phyloP scores from a whole-genome alignment of 92 coral and sea anemone species.

The Galaxea fascicularis region DNA sequence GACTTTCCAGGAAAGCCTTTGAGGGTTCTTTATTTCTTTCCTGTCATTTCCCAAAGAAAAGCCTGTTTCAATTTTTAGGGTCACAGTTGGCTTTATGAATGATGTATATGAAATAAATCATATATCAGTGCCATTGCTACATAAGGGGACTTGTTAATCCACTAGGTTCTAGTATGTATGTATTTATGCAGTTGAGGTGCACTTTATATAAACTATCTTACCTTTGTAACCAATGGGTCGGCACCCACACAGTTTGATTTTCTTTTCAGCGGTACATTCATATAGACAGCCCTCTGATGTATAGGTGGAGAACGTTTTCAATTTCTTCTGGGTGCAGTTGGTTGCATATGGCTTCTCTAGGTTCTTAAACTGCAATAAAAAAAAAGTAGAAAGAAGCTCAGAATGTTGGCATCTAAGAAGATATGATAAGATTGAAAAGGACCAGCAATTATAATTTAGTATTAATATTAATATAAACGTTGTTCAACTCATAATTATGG shows the following conservation, averaged over 20 bases:
- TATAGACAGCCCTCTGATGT: constrained; percentile 39
- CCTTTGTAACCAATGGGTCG: constrained; percentile 29
- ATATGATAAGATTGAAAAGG: no score
- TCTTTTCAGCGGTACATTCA: constrained; percentile 34
- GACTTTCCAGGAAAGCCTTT: no score
- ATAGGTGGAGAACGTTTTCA: constrained; percentile 30
- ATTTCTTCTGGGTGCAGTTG: constrained; percentile 13
- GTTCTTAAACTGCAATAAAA: constrained; percentile 25
- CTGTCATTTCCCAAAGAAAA: no score
- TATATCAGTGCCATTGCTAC: no score
- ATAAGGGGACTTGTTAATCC: no score
- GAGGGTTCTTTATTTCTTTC: no score
- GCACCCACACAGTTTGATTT: constrained; percentile 16
- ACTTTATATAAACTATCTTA: background rate
- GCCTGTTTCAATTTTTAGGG: no score
- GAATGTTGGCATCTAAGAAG: background rate
- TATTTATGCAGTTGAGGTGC: background rate
- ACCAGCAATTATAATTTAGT: no score
- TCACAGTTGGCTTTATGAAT: no score
- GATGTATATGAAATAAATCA: no score
- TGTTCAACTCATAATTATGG: no score
- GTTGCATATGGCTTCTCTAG: constrained; percentile 45
- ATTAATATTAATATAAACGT: no score
- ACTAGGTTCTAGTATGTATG: background rate
- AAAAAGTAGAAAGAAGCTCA: background rate